These are phyloP conservation scores for Gymnothorax javanicus DNA, from an alignment of 2,797 vertebrate genomes.

Conservation along the genomic window DNA sequence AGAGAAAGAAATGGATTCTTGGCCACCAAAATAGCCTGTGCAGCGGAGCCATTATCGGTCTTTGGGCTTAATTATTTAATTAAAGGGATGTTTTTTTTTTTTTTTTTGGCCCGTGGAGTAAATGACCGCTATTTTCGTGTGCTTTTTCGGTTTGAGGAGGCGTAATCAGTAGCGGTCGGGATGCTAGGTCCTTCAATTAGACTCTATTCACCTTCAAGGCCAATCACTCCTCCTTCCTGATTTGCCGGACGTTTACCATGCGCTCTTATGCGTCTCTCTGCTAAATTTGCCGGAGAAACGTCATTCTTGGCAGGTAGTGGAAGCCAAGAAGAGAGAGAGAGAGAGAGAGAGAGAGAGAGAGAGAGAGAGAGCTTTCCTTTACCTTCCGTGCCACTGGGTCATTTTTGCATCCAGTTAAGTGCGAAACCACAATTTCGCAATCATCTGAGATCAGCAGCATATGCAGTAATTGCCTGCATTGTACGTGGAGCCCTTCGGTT, in stretches of 20 bases:
- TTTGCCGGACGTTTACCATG: not conserved
- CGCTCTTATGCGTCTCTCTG: not conserved
- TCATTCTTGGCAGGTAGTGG: not conserved
- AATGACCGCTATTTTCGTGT: not conserved
- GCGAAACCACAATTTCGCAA: too few species aligned
- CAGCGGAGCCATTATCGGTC: slow-evolving; percentile 1
- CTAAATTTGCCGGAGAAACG: not conserved
- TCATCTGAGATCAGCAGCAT: too few species aligned
- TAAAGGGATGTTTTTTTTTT: not conserved
- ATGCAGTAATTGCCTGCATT: too few species aligned
- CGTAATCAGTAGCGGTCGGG: slow-evolving; percentile 15
- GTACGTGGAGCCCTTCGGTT: too few species aligned
- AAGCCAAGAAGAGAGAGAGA: too few species aligned
- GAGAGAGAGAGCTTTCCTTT: too few species aligned
- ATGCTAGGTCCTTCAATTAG: slow-evolving; percentile 26
- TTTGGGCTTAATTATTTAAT: slow-evolving; percentile 17
- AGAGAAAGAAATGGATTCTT: not conserved
- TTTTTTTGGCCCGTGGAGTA: not conserved
- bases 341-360: too few species aligned
- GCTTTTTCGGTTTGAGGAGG: not conserved
- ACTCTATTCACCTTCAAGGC: slow-evolving; percentile 14
- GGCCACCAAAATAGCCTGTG: not conserved
- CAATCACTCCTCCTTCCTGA: not conserved
- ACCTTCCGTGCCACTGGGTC: too few species aligned
- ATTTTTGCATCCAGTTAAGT: too few species aligned